Base-by-base conservation (phyloP, 2,888 invertebrate species). In the Luffia ferchaultella region DNA sequence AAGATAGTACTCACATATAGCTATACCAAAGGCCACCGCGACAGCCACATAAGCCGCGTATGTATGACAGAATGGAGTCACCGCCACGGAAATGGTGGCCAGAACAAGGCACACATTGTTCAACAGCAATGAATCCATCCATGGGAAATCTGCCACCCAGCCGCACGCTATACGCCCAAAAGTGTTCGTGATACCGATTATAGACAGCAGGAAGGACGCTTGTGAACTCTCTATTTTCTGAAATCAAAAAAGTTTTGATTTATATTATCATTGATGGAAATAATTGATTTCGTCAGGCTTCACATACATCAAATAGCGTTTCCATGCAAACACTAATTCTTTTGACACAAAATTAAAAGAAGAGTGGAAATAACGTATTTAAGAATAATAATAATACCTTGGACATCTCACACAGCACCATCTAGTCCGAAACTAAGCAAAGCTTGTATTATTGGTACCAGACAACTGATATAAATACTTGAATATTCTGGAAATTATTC, bases 121-220 rank as follows among this genome's bases (percentile, higher is more conserved):
- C 63, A 99, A 89, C 63, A 96, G 80, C 16, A 98, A 84, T 0
- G 98, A 93, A 75, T 97, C 93, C 61, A 98, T 95, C 85, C 90
- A 90, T 1, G 94, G 93, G 68, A 97, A 93, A 85, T 96, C 94
- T 0, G 97, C 95, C 41, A 97, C 89, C 82, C 91, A 93, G 19
- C 97, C 97, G 67, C 94, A 95, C 48, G 90, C 82, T 48, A 97
- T 90, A 79, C 97, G 91, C 16, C 97, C 97, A 55, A 97, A 72
- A 0, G 97, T 98, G 77, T 98, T 98, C 30, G 97, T 96, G 55
- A 97, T 96, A 53, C 95, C 95, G 63, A 95, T 95, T 54, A 93
- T 90, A n/a, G 90, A 90, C 46, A 90, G 62, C 50, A 90, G 69
- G 62, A 88, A 87, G 1, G 93, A 90, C 1, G 95, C 95, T 58